Conservation (phyloP, 2,888 invertebrate genomes). For the Drosophila nr. perissopoda region DNA sequence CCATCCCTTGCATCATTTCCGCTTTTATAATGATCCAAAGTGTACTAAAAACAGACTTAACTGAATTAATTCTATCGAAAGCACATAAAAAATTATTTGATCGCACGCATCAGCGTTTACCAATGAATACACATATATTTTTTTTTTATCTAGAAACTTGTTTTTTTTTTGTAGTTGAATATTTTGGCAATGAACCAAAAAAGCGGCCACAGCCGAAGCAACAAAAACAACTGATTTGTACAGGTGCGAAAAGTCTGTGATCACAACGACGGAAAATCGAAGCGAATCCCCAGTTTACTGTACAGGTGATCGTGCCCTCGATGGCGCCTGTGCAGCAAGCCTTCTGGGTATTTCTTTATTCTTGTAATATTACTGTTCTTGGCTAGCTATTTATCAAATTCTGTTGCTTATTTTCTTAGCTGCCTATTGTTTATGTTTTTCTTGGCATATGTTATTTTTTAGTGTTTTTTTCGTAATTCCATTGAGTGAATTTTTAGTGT, state of each 20-base stretch:
- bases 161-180: constrained; percentile 35
- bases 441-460: neutral
- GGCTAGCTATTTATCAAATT: constrained; percentile 4
- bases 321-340: constrained; percentile 1
- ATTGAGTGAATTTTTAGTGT: constrained; percentile 8
- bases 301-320: constrained; percentile 24
- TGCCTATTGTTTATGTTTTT: constrained; percentile 11
- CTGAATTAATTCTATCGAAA: constrained; percentile 48
- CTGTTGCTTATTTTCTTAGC: constrained; percentile 13
- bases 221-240: constrained; percentile 58
- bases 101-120: constrained; percentile 45
- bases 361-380: neutral
- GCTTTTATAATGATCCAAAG: neutral
- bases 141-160: constrained; percentile 17
- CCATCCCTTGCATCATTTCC: neutral
- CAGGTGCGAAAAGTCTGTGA: constrained; percentile 81
- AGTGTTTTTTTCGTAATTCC: constrained; percentile 12
- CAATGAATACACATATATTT: constrained; percentile 33
- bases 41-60: constrained; percentile 32
- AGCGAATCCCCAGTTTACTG: constrained; percentile 8
- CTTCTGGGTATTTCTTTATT: constrained; percentile 15
- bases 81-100: constrained; percentile 60
- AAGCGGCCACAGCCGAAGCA: constrained; percentile 31
- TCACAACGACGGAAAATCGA: constrained; percentile 50
- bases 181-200: constrained; percentile 78